phyloP scores from a whole-genome alignment of 2,113 vertebrate genomes.

The Nesogale talazaci region DNA sequence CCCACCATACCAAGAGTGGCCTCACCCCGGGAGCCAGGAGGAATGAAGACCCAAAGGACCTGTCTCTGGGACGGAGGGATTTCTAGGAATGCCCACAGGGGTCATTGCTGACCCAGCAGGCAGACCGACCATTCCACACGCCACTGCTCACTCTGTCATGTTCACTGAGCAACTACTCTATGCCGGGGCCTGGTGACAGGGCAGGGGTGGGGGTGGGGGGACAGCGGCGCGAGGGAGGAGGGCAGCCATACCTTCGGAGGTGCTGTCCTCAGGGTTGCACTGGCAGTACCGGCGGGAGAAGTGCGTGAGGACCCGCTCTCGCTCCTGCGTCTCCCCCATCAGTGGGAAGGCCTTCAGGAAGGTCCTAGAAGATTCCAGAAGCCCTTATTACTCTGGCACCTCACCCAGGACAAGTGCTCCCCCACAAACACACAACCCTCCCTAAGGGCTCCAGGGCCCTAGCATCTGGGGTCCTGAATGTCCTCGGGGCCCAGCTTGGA shows the following conservation, averaged over 20 bases:
- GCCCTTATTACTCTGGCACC: not conserved
- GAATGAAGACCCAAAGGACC: not conserved
- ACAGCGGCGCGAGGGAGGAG: not conserved
- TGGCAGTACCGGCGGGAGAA: slow-evolving; percentile 93
- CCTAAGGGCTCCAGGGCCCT: not conserved
- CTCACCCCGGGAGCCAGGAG: not conserved
- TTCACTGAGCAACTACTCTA: not conserved
- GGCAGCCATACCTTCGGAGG: slow-evolving; percentile 85
- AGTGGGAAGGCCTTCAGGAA: slow-evolving; percentile 94
- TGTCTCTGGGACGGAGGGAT: not conserved
- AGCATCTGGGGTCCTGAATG: not conserved
- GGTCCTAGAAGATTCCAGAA: slow-evolving; percentile 85
- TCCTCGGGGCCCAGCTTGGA: not conserved
- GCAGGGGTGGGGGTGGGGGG: not conserved
- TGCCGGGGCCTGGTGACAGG: not conserved
- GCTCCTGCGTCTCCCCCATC: slow-evolving; percentile 97
- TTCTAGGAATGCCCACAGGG: not conserved
- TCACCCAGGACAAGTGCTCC: not conserved
- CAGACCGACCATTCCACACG: not conserved
- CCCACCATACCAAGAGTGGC: not conserved
- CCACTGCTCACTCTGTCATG: not conserved
- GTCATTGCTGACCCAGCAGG: not conserved
- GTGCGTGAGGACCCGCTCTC: slow-evolving; percentile 95
- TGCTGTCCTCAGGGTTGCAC: slow-evolving; percentile 92
- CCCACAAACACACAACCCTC: not conserved